A percentile compares a stretch with the other conserved stretches of the same genome.
Conservation (phyloP, 1,140 invertebrate genomes). For the Dreissena rostriformis region DNA sequence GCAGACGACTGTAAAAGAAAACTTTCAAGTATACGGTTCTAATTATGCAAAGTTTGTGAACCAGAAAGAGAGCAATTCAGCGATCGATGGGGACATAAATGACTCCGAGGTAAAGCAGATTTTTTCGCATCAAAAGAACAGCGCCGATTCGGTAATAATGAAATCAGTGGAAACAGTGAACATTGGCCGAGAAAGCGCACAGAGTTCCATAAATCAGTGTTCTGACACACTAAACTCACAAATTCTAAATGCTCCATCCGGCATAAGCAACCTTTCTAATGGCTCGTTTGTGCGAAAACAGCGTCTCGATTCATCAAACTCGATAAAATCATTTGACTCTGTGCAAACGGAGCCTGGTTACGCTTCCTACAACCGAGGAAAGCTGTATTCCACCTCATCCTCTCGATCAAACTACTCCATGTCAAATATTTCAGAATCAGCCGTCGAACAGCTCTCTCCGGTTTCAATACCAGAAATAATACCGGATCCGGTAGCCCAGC, state of each 20-base stretch:
- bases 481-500: conserved; percentile 4
- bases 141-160: conserved; percentile 57
- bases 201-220: conserved; percentile 8
- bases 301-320: conserved; percentile 44
- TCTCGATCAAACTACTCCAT: conserved; percentile 56
- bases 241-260: conserved; percentile 8
- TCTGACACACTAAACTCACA: conserved; percentile 20
- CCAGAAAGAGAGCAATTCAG: conserved; percentile 48
- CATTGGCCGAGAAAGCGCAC: neutral
- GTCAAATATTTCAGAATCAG: conserved; percentile 50
- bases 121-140: conserved; percentile 51
- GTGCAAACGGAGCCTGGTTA: conserved; percentile 51
- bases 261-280: neutral
- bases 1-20: conserved; percentile 54
- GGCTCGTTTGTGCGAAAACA: conserved; percentile 2
- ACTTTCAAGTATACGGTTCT: conserved; percentile 23
- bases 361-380: conserved; percentile 16
- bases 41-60: conserved; percentile 51
- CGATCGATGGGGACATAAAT: conserved; percentile 38
- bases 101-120: conserved; percentile 41
- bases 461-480: neutral
- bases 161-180: conserved; percentile 44
- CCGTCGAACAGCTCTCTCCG: conserved; percentile 27
- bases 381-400: conserved; percentile 52
- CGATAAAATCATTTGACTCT: conserved; percentile 50